Conservation (phyloP, 2,888 invertebrate genomes). For the Temnothorax rugatulus region DNA sequence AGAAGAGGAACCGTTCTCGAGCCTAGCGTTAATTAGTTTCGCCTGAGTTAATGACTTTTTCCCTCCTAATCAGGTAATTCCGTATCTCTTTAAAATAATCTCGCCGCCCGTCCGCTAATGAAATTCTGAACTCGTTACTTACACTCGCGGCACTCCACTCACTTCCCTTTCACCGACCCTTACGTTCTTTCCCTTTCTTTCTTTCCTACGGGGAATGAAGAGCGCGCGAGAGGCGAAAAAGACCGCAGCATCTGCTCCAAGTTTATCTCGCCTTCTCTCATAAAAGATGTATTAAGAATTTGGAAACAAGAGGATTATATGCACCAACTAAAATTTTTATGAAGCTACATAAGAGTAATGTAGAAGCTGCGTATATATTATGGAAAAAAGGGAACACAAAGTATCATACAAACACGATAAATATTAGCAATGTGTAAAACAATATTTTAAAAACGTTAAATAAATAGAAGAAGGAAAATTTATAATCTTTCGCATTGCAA, state of each 20-base stretch:
- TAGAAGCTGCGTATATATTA: neutral
- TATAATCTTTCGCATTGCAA: neutral
- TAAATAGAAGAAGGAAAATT: neutral
- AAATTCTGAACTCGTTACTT: conserved; percentile 87
- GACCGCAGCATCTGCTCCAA: conserved; percentile 66
- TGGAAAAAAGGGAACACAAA: neutral
- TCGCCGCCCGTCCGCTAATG: conserved; percentile 86
- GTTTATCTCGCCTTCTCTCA: conserved; percentile 56
- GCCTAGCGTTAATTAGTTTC: conserved; percentile 86
- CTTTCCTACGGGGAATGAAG: conserved; percentile 9
- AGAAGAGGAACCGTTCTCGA: conserved; percentile 68
- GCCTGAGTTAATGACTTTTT: conserved; percentile 87
- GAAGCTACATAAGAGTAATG: neutral
- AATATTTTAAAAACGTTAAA: neutral
- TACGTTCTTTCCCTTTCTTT: conserved; percentile 41
- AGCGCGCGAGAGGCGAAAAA: conserved; percentile 36
- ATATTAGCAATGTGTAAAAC: neutral
- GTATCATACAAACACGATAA: neutral
- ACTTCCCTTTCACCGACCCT: conserved; percentile 70
- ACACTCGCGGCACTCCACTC: conserved; percentile 80
- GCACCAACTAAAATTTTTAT: conserved; percentile 2
- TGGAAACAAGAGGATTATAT: conserved; percentile 3
- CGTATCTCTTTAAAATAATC: conserved; percentile 87
- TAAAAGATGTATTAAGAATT: conserved; percentile 21
- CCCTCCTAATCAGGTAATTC: conserved; percentile 87